These are phyloP conservation scores for Apeira syringaria DNA, from an alignment of 2,888 invertebrate species.

Conservation along the genomic window DNA sequence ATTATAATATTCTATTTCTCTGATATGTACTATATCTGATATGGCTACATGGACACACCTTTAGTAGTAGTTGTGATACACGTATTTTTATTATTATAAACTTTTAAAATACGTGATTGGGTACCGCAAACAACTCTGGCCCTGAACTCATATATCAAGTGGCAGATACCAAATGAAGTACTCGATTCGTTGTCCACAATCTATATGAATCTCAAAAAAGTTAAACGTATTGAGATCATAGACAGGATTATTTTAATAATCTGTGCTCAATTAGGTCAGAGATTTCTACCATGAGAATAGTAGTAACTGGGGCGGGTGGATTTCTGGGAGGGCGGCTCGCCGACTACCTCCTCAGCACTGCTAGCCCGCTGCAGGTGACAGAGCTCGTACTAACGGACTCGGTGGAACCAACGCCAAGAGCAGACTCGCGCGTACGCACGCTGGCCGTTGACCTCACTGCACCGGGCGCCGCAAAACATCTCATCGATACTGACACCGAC, in stretches of 20 bases:
- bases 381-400: slow-evolving; percentile 46
- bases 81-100: no score
- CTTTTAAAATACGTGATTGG: no score
- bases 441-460: slow-evolving; percentile 34
- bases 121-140: no score
- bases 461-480: slow-evolving; percentile 41
- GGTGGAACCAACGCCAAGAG: slow-evolving; percentile 29
- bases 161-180: no score
- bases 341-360: slow-evolving; percentile 39
- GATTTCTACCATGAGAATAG: slow-evolving; percentile 47
- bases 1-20: no score
- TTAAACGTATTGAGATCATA: neutral
- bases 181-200: neutral
- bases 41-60: no score
- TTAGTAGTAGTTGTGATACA: no score
- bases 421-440: slow-evolving; percentile 40
- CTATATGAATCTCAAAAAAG: neutral
- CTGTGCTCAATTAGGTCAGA: no score
- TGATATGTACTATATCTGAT: no score
- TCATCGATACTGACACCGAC: slow-evolving; percentile 38
- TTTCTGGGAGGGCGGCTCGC: slow-evolving; percentile 56
- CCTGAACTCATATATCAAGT: no score
- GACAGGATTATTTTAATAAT: neutral
- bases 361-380: slow-evolving; percentile 40
- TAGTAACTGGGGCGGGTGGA: slow-evolving; percentile 64